These are phyloP conservation scores for Microchrysa polita DNA, from an alignment of 2,888 invertebrate genomes.

Conservation along the genomic window DNA sequence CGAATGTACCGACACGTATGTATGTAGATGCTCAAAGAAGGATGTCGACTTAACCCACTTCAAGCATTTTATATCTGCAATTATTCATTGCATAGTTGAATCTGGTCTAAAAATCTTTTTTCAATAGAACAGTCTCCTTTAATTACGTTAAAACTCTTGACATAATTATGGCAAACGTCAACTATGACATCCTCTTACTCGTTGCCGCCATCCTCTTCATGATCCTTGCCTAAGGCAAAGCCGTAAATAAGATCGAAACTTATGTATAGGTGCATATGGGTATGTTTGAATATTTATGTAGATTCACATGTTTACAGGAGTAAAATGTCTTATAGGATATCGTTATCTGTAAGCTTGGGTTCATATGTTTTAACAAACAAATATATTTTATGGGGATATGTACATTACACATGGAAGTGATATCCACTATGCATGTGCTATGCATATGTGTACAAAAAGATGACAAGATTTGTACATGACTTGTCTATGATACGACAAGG, in stretches of 20 bases:
- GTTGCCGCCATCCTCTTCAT: slow-evolving; percentile 8
- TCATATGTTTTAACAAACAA: too few relatives aligned
- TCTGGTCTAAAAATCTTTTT: neutral
- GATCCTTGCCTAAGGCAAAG: slow-evolving; percentile 1
- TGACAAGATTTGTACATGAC: neutral
- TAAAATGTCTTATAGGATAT: slow-evolving; percentile 21
- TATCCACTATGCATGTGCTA: neutral
- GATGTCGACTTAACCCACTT: slow-evolving; percentile 37
- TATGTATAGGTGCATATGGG: too few relatives aligned
- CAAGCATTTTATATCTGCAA: slow-evolving; percentile 2
- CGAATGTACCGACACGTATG: too few relatives aligned
- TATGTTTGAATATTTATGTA: too few relatives aligned
- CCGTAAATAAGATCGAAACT: neutral
- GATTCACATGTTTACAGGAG: too few relatives aligned
- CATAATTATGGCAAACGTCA: slow-evolving; percentile 39
- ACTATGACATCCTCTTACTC: slow-evolving; percentile 21
- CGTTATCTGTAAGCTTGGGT: slow-evolving; percentile 4
- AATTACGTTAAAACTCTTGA: slow-evolving; percentile 43
- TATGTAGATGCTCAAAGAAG: too few relatives aligned
- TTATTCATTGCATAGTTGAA: slow-evolving; percentile 19
- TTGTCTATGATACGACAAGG: neutral
- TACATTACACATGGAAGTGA: neutral
- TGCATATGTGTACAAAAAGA: neutral
- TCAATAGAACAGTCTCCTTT: slow-evolving; percentile 18
- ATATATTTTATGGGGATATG: too few relatives aligned